Evolutionary conservation across 23 tunicate species (phyloP), one percentile per base, ranked within the genome.

Genomic region (Phallusia fumigata): DNA sequence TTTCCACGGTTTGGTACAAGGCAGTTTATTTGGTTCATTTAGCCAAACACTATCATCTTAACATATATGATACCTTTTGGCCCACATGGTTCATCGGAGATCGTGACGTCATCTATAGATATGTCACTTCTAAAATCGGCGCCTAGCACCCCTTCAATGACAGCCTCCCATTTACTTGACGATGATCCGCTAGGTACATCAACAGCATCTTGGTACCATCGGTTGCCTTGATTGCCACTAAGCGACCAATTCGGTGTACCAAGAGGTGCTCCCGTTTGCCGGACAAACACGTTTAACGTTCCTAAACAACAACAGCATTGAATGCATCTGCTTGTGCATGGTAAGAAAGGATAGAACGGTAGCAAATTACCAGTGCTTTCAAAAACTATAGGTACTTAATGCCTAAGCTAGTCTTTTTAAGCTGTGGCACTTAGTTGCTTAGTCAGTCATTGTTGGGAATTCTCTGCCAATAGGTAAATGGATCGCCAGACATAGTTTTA

Each of bases 21-120:
- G n/a, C n/a, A n/a, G n/a, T n/a, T n/a, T n/a, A n/a, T n/a, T n/a
- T n/a, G n/a, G n/a, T n/a, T n/a, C n/a, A n/a, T n/a, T n/a, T n/a
- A n/a, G n/a, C n/a, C n/a, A n/a, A n/a, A n/a, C n/a, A n/a, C n/a
- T n/a, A n/a, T n/a, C n/a, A n/a, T n/a, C n/a, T n/a, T n/a, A n/a
- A 40, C 5, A 40, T 40, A 40, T 3, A 40, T 40, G 47, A 6
- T 49, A 77, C 82, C 58, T 64, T 19, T 24, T 32, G 82, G 58
- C 3, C 45, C 80, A 52, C 88, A 90, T 26, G 79, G 40, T 28
- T 50, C 5, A 0, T 75, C 86, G 49, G 64, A 28, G 22, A 90
- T 31, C 33, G 83, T 79, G 31, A 90, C 82, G 35, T 90, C 95
- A 53, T 90, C 95, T 22, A 90, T 90, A 19, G 86, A 89, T 53